Evolutionary conservation across 2,888 invertebrate genomes (phyloP), one percentile per base, ranked within the genome.

Genomic region (Listrodromus nycthemerus): DNA sequence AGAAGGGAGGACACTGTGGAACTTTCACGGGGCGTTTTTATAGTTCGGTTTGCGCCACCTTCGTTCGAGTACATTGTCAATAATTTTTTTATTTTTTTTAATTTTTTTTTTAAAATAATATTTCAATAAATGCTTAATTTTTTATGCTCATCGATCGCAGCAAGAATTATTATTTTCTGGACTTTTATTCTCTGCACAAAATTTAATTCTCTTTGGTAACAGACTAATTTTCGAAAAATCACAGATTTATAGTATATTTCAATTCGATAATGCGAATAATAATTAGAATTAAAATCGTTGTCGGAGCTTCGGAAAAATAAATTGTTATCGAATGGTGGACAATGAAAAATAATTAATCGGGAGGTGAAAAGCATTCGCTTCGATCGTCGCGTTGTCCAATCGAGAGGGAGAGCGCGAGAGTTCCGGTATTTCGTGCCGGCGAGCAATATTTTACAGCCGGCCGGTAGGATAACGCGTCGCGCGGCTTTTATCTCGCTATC

Each of bases 341-440:
- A 6, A 16, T 16, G 16, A 8, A 6, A 13, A 61, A 27, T 61
- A 55, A 10, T 55, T 24, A 55, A 55, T 27, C 16, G n/a, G 27
- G 16, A 27, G 30, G 58, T n/a, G 58, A 16, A 24, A 30, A 61
- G 19, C 4, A 24, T 24, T 55, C 24, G 8, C 55, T 19, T 24
- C 24, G 58, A 61, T 16, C n/a, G 58, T 61, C 27, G 27, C 58
- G 16, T n/a, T n/a, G 58, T 30, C 16, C 1, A 61, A 61, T 61
- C 58, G 24, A 27, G 58, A 61, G 63, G 65, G 58, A 63, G 37
- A 77, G 37, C 55, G 65, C 19, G 65, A 76, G 65, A 73, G 69
- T 55, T 33, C 61, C 48, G 24, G 77, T 73, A 66, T 69, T 88
- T 89, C 91, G 87, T 90, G 90, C 85, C 86, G 87, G 88, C 85